Evolutionary conservation across 92 coral and sea anemone genomes (phyloP), one percentile per base, ranked within the genome.

Genomic region (Pocillopora meandrina): DNA sequence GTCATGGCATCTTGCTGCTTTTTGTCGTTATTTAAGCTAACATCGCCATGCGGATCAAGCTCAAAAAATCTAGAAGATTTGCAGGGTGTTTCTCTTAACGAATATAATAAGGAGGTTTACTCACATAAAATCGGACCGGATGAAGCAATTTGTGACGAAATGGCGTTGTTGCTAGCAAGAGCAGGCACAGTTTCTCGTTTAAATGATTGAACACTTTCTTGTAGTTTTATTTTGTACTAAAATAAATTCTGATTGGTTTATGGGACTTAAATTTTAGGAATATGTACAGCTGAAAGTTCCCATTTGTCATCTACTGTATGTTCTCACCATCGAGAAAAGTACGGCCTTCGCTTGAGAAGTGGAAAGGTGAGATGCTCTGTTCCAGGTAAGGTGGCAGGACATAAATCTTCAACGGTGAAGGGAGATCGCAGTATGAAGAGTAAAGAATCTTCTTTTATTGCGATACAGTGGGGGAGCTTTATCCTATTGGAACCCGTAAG

Each of bases 301-400:
- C 26, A 85, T 73, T 26, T 21, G 36, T 12, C 76, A 10, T n/a
- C 81, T 61, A 86, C 86, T 23, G 73, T 80, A 16, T 86, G 90
- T 63, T 90, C 93, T 11, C 83, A 42, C 33, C 93, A 90, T 42
- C 88, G 93, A 36, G 84, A 87, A 17, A 26, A 42, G 49, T 90
- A 67, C 49, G 87, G 90, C 10, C 42, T 86, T 26, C 87, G 90
- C 21, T 90, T 84, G 93, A 81, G 87, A 60, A 31, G 64, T n/a
- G 18, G 64, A 61, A 61, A 61, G 18, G 64, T 61, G 64, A 61
- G 64, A 61, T 61, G 64, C 64, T 10, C 18, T n/a, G 64, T 61
- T 61, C 64, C 64, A 61, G 18, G 18, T 61, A 16, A 61, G 3
- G 16, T 61, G 15, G 64, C 64, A 13, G 64, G 64, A 4, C 64